Conservation (phyloP, 2,797 vertebrate genomes). For the Gambelia wislizenii region DNA sequence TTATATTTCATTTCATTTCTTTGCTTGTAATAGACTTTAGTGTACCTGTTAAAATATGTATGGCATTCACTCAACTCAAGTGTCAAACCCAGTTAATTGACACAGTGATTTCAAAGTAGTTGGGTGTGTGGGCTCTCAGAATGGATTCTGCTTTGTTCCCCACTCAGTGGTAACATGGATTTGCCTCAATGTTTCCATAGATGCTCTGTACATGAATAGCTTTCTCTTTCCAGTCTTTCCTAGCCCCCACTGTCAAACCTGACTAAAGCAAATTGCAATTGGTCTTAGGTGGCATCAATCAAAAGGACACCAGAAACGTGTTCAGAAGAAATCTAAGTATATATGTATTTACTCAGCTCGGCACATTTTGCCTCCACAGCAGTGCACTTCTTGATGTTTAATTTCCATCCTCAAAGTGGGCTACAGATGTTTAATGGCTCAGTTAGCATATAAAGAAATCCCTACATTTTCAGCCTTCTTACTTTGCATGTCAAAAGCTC, state of each 20-base stretch:
- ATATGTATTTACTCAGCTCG: not conserved
- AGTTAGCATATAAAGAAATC: constrained; percentile 30
- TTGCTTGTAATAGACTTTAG: not conserved
- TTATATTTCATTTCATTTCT: not conserved
- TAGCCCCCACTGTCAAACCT: not conserved
- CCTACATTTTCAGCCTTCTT: not conserved
- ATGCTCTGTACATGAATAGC: not conserved
- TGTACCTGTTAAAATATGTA: not conserved
- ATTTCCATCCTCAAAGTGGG: constrained; percentile 33
- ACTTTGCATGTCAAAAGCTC: not conserved
- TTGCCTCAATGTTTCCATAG: not conserved
- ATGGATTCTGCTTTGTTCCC: not conserved
- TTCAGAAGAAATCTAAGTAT: not conserved
- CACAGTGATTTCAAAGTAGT: too few relatives aligned
- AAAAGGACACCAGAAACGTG: not conserved
- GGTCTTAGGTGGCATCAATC: not conserved
- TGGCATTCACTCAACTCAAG: not conserved
- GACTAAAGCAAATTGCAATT: not conserved
- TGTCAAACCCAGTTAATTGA: constrained; percentile 1
- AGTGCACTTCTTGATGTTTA: not conserved
- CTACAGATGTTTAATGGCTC: constrained; percentile 25
- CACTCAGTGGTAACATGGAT: not conserved
- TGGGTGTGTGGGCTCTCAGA: not conserved
- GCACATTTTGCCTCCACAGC: not conserved
- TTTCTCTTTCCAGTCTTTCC: not conserved